Percentiles rank a stretch among this genome's conserved stretches.
These are phyloP conservation scores for Eupithecia subfuscata DNA, from an alignment of 2,888 invertebrate species.

Conservation along the genomic window DNA sequence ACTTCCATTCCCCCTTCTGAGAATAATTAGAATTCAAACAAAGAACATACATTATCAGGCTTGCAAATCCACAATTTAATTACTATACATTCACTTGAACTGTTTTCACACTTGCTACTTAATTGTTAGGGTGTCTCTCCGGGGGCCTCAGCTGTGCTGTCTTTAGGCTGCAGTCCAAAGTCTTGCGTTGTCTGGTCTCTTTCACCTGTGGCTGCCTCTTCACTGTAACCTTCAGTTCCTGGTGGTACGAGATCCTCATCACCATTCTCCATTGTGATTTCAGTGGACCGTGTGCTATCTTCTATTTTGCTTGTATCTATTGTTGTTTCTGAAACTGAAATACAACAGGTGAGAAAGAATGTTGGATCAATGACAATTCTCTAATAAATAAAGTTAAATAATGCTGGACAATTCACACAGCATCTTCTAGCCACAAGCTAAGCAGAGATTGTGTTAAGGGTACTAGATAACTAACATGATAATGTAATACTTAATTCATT, in stretches of 20 bases:
- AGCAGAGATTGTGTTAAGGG: too few species aligned
- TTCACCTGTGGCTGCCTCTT: neutral
- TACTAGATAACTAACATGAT: too few species aligned
- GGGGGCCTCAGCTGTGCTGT: neutral
- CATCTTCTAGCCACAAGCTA: too few species aligned
- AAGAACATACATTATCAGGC: slow-evolving; percentile 18
- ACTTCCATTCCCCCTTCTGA: neutral
- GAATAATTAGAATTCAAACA: neutral
- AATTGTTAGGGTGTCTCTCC: slow-evolving; percentile 54
- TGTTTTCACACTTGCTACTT: slow-evolving; percentile 16
- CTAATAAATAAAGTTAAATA: too few species aligned
- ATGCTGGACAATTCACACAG: too few species aligned
- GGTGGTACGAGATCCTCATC: slow-evolving; percentile 10
- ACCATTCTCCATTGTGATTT: slow-evolving; percentile 8
- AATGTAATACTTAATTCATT: too few species aligned
- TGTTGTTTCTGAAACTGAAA: neutral
- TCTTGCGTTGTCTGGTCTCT: neutral
- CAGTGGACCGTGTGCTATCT: slow-evolving; percentile 30
- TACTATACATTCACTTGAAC: slow-evolving; percentile 38
- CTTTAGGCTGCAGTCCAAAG: slow-evolving; percentile 15
- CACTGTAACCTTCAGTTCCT: slow-evolving; percentile 18
- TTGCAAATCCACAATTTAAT: slow-evolving; percentile 37
- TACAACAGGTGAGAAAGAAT: neutral
- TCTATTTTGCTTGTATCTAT: slow-evolving; percentile 54
- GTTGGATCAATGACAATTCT: too few species aligned